Percentiles rank a stretch among this genome's conserved stretches.
These are phyloP conservation scores for Hydropsyche tenuis DNA, from an alignment of 1,140 invertebrate genomes.

Conservation along the genomic window DNA sequence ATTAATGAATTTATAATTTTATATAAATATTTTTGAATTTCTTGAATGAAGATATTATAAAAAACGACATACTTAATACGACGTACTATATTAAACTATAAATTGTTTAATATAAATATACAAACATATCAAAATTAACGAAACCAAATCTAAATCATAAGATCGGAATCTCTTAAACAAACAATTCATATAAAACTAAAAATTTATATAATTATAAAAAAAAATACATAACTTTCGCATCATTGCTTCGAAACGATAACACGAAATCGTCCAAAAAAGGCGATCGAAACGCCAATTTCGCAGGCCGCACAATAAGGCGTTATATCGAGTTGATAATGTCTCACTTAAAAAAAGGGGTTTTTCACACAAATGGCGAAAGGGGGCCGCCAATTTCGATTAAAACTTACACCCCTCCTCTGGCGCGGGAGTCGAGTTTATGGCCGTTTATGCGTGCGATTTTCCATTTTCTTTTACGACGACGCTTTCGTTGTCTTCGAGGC, in stretches of 20 bases:
- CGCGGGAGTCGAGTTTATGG: constrained; percentile 11
- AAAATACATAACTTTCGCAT: background rate
- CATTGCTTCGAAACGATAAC: no score
- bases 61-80: no score
- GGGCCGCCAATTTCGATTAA: constrained; percentile 16
- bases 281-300: constrained; percentile 13
- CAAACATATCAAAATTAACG: no score
- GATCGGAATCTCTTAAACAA: no score
- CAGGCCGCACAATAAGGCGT: background rate
- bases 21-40: no score
- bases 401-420: constrained; percentile 9
- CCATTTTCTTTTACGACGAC: constrained; percentile 27
- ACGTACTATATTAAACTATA: no score
- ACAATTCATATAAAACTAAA: no score
- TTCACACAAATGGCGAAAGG: background rate
- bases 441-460: constrained; percentile 26
- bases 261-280: background rate
- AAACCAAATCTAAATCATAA: no score
- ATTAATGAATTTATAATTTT: no score
- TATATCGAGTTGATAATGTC: constrained; percentile 11
- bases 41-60: no score
- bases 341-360: constrained; percentile 17
- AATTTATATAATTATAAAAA: no score
- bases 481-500: constrained; percentile 19
- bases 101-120: no score